phyloP scores from a whole-genome alignment of 2,888 invertebrate genomes.

The Neocrepidodera transversa region DNA sequence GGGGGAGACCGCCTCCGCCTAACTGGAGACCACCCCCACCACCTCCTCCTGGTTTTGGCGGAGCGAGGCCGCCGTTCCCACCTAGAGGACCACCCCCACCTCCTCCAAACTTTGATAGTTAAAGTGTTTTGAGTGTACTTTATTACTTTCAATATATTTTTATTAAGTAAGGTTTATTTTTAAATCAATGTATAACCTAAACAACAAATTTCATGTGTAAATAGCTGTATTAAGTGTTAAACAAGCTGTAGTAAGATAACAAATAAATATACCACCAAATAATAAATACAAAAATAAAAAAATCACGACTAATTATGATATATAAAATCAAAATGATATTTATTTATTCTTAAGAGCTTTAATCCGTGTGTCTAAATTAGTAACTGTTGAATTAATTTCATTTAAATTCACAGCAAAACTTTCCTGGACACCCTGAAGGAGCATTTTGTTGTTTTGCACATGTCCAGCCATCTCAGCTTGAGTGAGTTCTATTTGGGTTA shows the following conservation, averaged over 20 bases:
- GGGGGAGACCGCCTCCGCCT: slow-evolving; percentile 68
- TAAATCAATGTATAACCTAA: too few species aligned
- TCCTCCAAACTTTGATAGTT: slow-evolving; percentile 58
- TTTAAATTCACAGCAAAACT: slow-evolving; percentile 82
- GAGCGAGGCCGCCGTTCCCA: slow-evolving; percentile 66
- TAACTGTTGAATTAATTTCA: slow-evolving; percentile 77
- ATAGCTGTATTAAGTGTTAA: slow-evolving; percentile 1
- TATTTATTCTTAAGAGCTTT: slow-evolving; percentile 66
- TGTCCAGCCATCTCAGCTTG: slow-evolving; percentile 75
- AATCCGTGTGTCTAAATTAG: slow-evolving; percentile 76
- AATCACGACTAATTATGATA: background rate
- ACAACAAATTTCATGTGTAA: background rate
- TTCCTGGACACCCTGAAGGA: slow-evolving; percentile 80
- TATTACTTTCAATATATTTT: background rate
- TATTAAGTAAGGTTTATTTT: too few species aligned
- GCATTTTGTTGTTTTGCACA: slow-evolving; percentile 78
- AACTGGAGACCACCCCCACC: slow-evolving; percentile 75
- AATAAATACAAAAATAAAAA: background rate
- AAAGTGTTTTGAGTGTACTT: background rate
- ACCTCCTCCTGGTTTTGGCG: slow-evolving; percentile 67
- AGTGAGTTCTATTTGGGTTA: slow-evolving; percentile 80
- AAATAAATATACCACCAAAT: slow-evolving; percentile 8
- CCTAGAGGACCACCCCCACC: slow-evolving; percentile 78
- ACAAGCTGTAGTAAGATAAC: background rate
- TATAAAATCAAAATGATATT: slow-evolving; percentile 17